phyloP scores from a whole-genome alignment of 1,140 invertebrate genomes.

The Drosophila murphyi region DNA sequence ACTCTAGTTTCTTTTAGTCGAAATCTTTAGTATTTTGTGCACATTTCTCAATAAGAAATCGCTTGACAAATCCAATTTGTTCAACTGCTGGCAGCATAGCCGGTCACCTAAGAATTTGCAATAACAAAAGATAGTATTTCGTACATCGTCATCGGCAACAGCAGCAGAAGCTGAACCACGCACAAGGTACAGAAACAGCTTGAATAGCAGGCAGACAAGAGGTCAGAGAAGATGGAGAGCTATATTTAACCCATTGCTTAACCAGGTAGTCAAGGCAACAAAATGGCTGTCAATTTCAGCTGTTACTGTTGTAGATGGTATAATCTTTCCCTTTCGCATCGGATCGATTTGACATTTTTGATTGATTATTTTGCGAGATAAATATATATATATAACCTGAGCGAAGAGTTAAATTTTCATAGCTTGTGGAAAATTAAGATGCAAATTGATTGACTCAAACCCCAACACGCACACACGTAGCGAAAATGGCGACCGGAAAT shows the following conservation, averaged over 20 bases:
- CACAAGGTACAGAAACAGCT: constrained; percentile 34
- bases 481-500: constrained; percentile 56
- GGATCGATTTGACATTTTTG: constrained; percentile 44
- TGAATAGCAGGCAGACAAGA: constrained; percentile 18
- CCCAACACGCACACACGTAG: constrained; percentile 21
- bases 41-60: constrained; percentile 12
- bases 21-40: constrained; percentile 1
- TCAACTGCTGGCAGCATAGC: constrained; percentile 45
- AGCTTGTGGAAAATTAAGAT: constrained; percentile 29
- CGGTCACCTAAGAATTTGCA: constrained; percentile 60
- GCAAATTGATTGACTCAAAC: constrained; percentile 64
- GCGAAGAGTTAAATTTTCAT: constrained; percentile 23
- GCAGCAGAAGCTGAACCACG: neutral
- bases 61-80: constrained; percentile 59
- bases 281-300: constrained; percentile 60
- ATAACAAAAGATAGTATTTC: constrained; percentile 60
- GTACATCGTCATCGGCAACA: constrained; percentile 31
- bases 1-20: neutral
- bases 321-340: constrained; percentile 29
- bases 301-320: constrained; percentile 45
- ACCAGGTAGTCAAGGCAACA: constrained; percentile 26
- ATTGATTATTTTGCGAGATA: constrained; percentile 55
- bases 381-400: constrained; percentile 20
- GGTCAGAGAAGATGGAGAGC: neutral
- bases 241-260: constrained; percentile 40